Percentiles rank a stretch among this genome's conserved stretches.
Conservation (phyloP, 2,113 vertebrate genomes). For the Malurus melanocephalus region DNA sequence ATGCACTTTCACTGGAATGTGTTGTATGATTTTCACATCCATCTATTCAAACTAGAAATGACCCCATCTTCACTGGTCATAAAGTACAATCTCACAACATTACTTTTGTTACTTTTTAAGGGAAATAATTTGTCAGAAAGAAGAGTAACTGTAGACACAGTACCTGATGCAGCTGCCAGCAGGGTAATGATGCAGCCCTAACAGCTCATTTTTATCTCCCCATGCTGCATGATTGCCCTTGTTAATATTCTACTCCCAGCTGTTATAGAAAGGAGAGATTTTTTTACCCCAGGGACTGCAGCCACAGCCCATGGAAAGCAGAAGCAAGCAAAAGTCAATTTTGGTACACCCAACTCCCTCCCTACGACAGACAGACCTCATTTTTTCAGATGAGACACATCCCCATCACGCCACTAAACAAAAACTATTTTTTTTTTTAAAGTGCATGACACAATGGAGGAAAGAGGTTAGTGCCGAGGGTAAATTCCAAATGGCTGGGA, state of each 20-base stretch:
- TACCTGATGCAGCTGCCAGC: background rate
- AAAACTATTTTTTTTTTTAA: background rate
- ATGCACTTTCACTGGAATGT: background rate
- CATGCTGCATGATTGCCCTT: background rate
- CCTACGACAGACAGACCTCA: background rate
- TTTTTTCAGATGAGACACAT: constrained; percentile 13
- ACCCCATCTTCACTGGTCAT: background rate
- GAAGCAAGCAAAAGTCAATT: background rate
- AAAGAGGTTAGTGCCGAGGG: constrained; percentile 6
- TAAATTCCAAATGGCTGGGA: background rate
- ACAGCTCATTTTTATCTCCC: background rate
- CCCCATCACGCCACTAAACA: background rate
- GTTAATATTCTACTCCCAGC: background rate
- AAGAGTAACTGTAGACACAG: background rate
- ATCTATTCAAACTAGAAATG: background rate
- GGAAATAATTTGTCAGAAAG: background rate
- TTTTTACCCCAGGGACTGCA: background rate
- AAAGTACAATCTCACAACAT: background rate
- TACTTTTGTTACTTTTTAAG: background rate
- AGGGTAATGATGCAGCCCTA: background rate
- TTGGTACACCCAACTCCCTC: background rate
- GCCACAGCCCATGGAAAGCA: constrained; percentile 5
- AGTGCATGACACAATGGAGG: constrained; percentile 10
- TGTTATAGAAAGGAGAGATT: background rate
- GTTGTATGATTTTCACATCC: background rate